Conservation (phyloP, 2,113 vertebrate genomes). For the Noctilio leporinus region DNA sequence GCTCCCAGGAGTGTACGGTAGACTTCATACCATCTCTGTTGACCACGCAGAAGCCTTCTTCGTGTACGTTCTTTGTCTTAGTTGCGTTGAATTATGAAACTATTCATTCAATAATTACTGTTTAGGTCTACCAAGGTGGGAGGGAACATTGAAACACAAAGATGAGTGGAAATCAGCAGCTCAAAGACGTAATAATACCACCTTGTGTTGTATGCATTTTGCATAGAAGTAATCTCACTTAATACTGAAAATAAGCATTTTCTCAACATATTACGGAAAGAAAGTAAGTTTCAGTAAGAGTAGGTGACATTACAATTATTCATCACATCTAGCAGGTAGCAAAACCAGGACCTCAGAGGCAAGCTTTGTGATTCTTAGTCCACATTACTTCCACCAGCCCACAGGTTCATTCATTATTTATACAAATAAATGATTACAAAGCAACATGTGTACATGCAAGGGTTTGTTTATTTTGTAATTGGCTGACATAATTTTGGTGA, state of each 20-base stretch:
- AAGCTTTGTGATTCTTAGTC: not conserved
- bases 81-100: not conserved
- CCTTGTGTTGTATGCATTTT: not conserved
- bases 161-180: not conserved
- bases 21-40: not conserved
- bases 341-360: not conserved
- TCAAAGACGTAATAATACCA: not conserved
- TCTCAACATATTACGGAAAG: not conserved
- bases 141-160: not conserved
- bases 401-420: not conserved
- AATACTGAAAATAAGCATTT: not conserved
- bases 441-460: not conserved
- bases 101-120: not conserved
- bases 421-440: not conserved
- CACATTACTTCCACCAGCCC: not conserved
- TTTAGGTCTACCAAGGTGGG: not conserved
- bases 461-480: not conserved
- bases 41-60: not conserved
- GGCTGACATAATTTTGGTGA: not conserved
- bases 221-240: not conserved
- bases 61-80: not conserved
- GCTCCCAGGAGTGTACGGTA: not conserved
- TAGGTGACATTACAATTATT: not conserved
- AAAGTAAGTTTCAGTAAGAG: not conserved
- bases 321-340: not conserved